Evolutionary conservation across 1,140 invertebrate species (phyloP), one percentile per base, ranked within the genome.

Genomic region (Hypothenemus hampei): DNA sequence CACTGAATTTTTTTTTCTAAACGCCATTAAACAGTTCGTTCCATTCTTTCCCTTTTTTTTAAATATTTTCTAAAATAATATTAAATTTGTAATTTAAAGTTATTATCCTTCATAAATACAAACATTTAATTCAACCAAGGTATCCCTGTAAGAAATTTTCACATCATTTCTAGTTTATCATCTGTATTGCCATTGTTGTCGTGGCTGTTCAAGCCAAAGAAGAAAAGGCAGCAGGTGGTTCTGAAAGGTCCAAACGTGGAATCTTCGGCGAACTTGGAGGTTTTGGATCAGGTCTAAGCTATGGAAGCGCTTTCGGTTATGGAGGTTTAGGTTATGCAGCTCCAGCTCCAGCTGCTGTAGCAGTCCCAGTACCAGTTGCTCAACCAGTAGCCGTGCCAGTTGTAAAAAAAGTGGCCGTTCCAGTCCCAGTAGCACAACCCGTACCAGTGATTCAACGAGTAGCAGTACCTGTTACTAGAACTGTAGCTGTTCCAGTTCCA

Each of bases 161-260:
- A 15, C 6, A 15, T 37, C 35, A 37, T 37, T 37, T 2, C 0
- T 11, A 31, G 13, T 13, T 31, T 51, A 41, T 22, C 29, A 19
- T 36, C 26, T 18, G 44, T 5, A 10, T 43, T 2, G n/a, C 36
- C 16, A 16, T 51, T 3, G 20, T 21, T 11, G 6, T 53, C 4
- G 26, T 19, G 13, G 19, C 50, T 10, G 40, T 33, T 6, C 37
- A 39, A 15, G 50, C 50, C 13, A 40, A 23, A 40, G 49, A 43
- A 19, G 13, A n/a, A 7, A 33, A 1, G 10, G 36, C 26, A 1
- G n/a, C n/a, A 13, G 45, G 24, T n/a, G 21, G 24, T n/a, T 18
- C 15, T 39, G 26, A 59, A n/a, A 11, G 35, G 16, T 11, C 49
- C 10, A 62, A 62, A 50, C 60, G 60, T 57, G 60, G 60, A 45